Conservation (phyloP, 2,113 vertebrate species). For the Suncus etruscus region DNA sequence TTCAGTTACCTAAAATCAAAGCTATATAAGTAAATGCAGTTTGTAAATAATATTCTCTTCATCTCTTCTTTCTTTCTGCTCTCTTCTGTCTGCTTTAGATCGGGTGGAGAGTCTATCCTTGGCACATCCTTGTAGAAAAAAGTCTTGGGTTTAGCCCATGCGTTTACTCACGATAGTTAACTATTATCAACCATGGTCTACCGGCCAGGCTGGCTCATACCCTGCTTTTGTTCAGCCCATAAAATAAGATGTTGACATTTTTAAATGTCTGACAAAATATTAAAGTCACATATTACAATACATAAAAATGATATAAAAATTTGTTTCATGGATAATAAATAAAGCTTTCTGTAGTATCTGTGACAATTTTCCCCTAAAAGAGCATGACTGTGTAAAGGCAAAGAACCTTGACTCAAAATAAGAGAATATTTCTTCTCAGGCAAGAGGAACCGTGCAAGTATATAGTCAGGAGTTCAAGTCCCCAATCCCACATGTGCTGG, state of each 20-base stretch:
- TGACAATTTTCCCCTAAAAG: neutral
- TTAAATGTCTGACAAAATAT: neutral
- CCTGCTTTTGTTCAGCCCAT: neutral
- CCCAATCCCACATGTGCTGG: no score
- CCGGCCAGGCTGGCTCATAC: accelerated
- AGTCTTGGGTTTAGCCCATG: no score
- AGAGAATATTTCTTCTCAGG: neutral
- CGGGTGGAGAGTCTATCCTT: no score
- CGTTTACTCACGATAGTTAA: no score
- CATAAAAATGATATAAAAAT: neutral
- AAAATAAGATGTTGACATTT: neutral
- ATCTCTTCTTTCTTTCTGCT: neutral
- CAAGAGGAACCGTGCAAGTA: no score
- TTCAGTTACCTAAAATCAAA: neutral
- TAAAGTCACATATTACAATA: neutral
- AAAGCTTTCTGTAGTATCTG: neutral
- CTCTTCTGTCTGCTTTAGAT: neutral
- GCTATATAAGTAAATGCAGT: neutral
- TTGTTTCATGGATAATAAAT: neutral
- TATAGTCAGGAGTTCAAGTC: no score
- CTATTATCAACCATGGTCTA: neutral
- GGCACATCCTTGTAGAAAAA: no score
- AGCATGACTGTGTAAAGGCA: neutral
- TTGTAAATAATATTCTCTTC: no score
- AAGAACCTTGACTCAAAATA: neutral